A percentile compares a stretch with the other conserved stretches of the same genome.
Evolutionary conservation across 1,140 invertebrate species (phyloP).

Genomic region (Carposina sasakii): DNA sequence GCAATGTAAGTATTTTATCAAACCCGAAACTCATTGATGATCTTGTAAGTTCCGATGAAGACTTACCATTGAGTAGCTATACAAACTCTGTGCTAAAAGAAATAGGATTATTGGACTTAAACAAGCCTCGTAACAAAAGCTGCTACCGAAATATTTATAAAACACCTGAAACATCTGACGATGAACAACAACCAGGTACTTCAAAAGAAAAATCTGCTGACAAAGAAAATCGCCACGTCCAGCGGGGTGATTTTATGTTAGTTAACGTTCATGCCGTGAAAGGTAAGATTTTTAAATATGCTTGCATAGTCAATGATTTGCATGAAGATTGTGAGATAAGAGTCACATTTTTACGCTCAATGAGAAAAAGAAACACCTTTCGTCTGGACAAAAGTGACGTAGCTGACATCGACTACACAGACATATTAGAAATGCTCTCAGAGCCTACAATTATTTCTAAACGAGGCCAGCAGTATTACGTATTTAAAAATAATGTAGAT

Average conservation of each 20-base stretch:
- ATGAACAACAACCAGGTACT: background rate
- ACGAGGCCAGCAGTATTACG: background rate
- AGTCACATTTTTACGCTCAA: constrained; percentile 1
- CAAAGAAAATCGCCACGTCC: background rate
- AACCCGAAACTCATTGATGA: background rate
- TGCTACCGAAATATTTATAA: background rate
- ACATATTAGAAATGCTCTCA: background rate
- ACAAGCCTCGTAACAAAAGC: background rate
- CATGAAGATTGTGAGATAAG: background rate
- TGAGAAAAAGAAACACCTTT: background rate
- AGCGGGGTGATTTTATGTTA: background rate
- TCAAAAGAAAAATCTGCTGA: background rate
- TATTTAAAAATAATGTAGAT: background rate
- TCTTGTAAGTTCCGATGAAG: background rate
- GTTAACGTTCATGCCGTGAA: background rate
- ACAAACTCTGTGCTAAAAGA: background rate
- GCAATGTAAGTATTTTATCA: background rate
- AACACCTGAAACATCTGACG: background rate
- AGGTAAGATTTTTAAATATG: background rate
- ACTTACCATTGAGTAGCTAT: background rate
- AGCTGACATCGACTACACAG: constrained; percentile 1
- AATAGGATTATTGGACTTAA: background rate
- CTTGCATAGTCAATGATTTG: background rate
- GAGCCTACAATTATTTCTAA: background rate
- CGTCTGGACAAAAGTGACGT: background rate